These are phyloP conservation scores for Gymnobelideus leadbeateri DNA, from an alignment of 2,113 vertebrate genomes.

Conservation along the genomic window DNA sequence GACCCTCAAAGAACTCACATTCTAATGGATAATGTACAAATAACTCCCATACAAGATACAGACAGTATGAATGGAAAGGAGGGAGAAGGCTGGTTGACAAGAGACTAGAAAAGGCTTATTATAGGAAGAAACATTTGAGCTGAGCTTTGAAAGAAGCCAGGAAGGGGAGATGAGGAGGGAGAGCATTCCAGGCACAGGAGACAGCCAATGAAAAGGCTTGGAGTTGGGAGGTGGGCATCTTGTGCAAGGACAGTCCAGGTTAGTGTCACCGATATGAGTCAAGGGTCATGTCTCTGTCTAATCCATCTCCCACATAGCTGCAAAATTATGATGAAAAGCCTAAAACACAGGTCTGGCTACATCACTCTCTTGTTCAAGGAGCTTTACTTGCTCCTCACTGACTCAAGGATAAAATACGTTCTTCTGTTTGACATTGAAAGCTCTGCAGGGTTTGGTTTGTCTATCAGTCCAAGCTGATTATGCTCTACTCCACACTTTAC, in stretches of 20 bases:
- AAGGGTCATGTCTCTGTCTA: not conserved
- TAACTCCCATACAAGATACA: not conserved
- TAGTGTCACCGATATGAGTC: not conserved
- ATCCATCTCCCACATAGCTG: not conserved
- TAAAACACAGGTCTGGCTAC: not conserved
- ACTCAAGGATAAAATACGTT: not conserved
- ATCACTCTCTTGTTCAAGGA: not conserved
- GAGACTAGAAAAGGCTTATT: not conserved
- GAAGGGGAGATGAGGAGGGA: not conserved
- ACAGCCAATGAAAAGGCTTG: not conserved
- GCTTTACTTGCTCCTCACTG: not conserved
- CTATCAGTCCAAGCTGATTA: not conserved
- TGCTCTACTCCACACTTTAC: not conserved
- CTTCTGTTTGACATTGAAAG: not conserved
- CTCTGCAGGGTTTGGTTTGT: not conserved
- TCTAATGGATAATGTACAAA: too few species aligned
- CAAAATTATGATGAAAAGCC: not conserved
- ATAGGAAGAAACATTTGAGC: not conserved
- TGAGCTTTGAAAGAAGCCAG: not conserved
- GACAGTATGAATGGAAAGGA: not conserved
- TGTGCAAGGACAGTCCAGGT: not conserved
- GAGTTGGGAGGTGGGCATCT: not conserved
- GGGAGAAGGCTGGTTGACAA: not conserved
- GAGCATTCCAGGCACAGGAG: not conserved
- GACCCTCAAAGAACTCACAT: not conserved